A percentile compares a stretch with the other conserved stretches of the same genome.
Evolutionary conservation across 2,888 invertebrate species (phyloP).

Genomic region (Drosophila cognata): DNA sequence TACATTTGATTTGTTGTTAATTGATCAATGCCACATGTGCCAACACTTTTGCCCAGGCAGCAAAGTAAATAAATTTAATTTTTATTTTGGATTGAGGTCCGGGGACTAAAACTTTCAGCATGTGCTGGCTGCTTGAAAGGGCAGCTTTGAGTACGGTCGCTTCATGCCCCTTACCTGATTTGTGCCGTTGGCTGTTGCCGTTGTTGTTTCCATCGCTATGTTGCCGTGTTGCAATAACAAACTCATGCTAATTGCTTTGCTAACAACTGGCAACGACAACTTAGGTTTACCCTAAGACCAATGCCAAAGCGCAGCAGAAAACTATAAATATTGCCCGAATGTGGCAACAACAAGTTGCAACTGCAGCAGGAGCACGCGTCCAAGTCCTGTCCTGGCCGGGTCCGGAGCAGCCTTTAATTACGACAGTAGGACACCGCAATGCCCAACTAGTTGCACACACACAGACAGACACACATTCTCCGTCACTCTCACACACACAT

Average conservation of each 20-base stretch:
- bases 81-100: constrained; percentile 43
- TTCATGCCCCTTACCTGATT: constrained; percentile 20
- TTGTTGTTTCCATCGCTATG: constrained; percentile 27
- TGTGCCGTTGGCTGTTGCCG: constrained; percentile 31
- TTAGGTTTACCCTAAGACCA: constrained; percentile 60
- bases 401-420: constrained; percentile 71
- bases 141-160: constrained; percentile 29
- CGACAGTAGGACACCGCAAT: constrained; percentile 58
- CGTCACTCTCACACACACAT: constrained; percentile 8
- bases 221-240: constrained; percentile 65
- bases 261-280: constrained; percentile 73
- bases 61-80: constrained; percentile 76
- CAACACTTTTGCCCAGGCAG: constrained; percentile 58
- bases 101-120: constrained; percentile 58
- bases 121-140: constrained; percentile 26
- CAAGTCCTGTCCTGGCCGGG: constrained; percentile 46
- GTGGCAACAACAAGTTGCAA: constrained; percentile 37
- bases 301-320: constrained; percentile 55
- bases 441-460: constrained; percentile 52
- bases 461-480: constrained; percentile 9
- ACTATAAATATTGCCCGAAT: constrained; percentile 73
- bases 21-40: constrained; percentile 66
- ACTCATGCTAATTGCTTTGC: constrained; percentile 80
- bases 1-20: constrained; percentile 65
- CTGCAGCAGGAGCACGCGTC: constrained; percentile 29